Evolutionary conservation across 2,888 invertebrate genomes (phyloP), one percentile per base, ranked within the genome.

Genomic region (Synanthedon vespiformis): DNA sequence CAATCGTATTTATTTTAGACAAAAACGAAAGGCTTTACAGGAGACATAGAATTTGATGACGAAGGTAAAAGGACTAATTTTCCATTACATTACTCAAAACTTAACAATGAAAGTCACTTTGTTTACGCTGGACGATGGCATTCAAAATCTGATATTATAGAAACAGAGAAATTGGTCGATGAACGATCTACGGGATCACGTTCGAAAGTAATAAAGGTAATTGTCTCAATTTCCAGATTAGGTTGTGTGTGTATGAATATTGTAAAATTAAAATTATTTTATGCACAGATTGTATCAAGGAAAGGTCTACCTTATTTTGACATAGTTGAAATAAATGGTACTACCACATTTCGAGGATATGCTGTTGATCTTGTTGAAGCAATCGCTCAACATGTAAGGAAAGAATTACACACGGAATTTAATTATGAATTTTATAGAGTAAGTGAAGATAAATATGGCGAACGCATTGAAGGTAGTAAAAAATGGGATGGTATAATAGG

Each of bases 341-440:
- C 73, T 1, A 65, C 64, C 3, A 82, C 89, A 11, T 94, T 89
- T 65, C 92, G 93, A 64, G 97, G 97, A 0, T 98, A 94, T 70
- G 93, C 95, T 3, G 90, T 97, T 52, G 98, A 98, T 73, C 82
- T 99, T 0, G 92, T 98, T 54, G 80, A 92, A 12, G 91, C 91
- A 56, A 92, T 99, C 54, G 90, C 86, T 56, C 56, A 74, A 51
- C 56, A 67, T 2, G 80, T 86, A n/a, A 72, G 65, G 50, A 58
- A 64, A 48, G 41, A 67, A 13, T 56, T 67, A 10, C 65, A 74
- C 13, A 50, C 58, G 5, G 66, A 74, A 92, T 41, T 89, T 79
- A 65, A 90, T 51, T 93, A 91, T 63, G 88, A 89, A 59, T 92
- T 95, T 60, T 89, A 91, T 64, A 70, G 92, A 51, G 93, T 91